These are phyloP conservation scores for Dynastes hyllus DNA, from an alignment of 2,888 invertebrate genomes.

Conservation along the genomic window DNA sequence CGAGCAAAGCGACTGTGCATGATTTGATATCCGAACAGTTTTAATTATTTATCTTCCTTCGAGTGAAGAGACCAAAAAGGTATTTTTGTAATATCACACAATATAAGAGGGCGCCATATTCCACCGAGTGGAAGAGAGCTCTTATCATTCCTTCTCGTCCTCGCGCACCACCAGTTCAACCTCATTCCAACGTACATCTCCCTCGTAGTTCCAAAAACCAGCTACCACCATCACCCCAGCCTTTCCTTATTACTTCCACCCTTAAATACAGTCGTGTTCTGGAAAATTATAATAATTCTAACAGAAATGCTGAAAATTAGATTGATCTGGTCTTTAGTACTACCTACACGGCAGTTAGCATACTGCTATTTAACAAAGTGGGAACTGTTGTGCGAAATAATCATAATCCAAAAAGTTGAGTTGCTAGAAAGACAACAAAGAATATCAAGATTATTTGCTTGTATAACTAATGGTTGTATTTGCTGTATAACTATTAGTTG, in stretches of 20 bases:
- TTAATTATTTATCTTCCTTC: constrained; percentile 60
- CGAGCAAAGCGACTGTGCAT: constrained; percentile 52
- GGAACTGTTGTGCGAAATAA: too few relatives aligned
- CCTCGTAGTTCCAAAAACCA: constrained; percentile 37
- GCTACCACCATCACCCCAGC: constrained; percentile 8
- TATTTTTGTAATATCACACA: constrained; percentile 58
- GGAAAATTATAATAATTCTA: too few relatives aligned
- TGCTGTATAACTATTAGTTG: too few relatives aligned
- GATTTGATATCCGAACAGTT: constrained; percentile 59
- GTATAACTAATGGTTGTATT: too few relatives aligned
- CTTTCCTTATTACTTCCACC: constrained; percentile 54
- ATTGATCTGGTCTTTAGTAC: too few relatives aligned
- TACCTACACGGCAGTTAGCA: too few relatives aligned
- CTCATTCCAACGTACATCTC: constrained; percentile 27
- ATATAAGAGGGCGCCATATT: constrained; percentile 55
- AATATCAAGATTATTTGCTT: too few relatives aligned
- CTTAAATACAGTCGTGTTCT: constrained; percentile 38
- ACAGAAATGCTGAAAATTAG: too few relatives aligned
- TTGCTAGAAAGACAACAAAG: too few relatives aligned
- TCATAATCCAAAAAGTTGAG: too few relatives aligned
- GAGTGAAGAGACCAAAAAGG: constrained; percentile 55
- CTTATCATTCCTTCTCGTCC: constrained; percentile 57
- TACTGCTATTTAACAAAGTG: too few relatives aligned
- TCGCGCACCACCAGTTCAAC: constrained; percentile 49
- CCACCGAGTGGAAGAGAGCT: constrained; percentile 52